Base-by-base conservation (phyloP, 2,797 vertebrate species). In the Hipposideros larvatus region DNA sequence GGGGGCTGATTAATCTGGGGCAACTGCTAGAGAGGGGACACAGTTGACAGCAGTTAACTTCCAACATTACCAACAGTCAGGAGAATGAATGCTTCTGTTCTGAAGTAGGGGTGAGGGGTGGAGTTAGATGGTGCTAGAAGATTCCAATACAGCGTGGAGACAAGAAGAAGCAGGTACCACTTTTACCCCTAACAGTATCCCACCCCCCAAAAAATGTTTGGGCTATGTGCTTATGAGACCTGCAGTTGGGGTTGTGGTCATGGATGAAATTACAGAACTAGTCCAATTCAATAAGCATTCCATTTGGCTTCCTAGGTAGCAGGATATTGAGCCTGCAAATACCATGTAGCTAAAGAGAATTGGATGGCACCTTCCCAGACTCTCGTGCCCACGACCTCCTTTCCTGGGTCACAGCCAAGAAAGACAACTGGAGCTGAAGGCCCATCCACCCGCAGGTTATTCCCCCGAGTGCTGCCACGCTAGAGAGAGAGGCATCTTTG, bases 331-430 rank as follows among this genome's bases (percentile, higher is more conserved):
- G 41, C 7, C 70, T 85, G 37, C 14, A 59, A 73, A 85, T 24
- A 65, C 24, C 22, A 48, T 0, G 14, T 1, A 83, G 75, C 61
- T 93, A 70, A 65, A 73, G 90, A 95, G 57, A 94, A 73, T 1
- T 16, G 14, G 21, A 80, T 19, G 66, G 61, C 11, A 43, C 19
- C 22, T 78, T 82, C 37, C 19, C 11, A 13, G 84, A n/a, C n/a
- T n/a, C 63, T 87, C 15, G 2, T 11, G 22, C 28, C 51, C 24
- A 18, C 19, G 65, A 74, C 70, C 53, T 86, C 37, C 75, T 89
- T 53, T 85, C 21, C 18, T 96, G 65, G 68, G 82, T 92, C 94
- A 55, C 41, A 87, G 53, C 61, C 84, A 93, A 87, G 48, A 66
- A 43, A 91, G 78, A 57, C 65, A 91, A 48, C 0, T 7, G 10